Conservation (phyloP, 2,113 vertebrate species). For the Hemichromis elongatus region DNA sequence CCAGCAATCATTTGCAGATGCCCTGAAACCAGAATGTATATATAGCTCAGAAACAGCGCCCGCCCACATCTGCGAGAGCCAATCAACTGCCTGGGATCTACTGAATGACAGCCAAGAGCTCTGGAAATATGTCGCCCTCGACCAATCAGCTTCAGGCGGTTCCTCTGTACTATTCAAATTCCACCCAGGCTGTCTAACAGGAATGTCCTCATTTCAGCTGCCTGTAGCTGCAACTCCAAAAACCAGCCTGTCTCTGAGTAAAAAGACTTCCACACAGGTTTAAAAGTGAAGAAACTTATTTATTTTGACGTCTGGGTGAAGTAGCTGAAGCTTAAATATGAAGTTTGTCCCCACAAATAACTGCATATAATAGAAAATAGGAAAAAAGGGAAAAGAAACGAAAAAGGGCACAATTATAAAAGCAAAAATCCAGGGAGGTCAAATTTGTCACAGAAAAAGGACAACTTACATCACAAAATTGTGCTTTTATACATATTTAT, state of each 20-base stretch:
- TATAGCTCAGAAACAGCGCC: constrained; percentile 57
- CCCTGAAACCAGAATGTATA: constrained; percentile 59
- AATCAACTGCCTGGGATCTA: constrained; percentile 36
- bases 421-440: not conserved
- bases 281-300: not conserved
- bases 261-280: not conserved
- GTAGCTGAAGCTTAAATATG: not conserved
- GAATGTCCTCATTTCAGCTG: constrained; percentile 70
- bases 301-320: not conserved
- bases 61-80: constrained; percentile 54
- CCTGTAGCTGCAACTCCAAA: not conserved
- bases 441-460: not conserved
- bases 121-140: constrained; percentile 25
- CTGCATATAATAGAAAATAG: not conserved
- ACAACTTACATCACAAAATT: not conserved
- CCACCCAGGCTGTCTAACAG: constrained; percentile 70
- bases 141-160: constrained; percentile 81
- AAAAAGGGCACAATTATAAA: not conserved
- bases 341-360: not conserved
- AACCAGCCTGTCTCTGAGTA: not conserved
- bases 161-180: constrained; percentile 78
- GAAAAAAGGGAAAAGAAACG: not conserved
- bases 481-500: not conserved
- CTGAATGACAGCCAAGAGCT: constrained; percentile 69
- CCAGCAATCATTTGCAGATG: constrained; percentile 75